phyloP scores from a whole-genome alignment of 64 coral and sea anemone species.

The Dendrophyllia cribrosa region DNA sequence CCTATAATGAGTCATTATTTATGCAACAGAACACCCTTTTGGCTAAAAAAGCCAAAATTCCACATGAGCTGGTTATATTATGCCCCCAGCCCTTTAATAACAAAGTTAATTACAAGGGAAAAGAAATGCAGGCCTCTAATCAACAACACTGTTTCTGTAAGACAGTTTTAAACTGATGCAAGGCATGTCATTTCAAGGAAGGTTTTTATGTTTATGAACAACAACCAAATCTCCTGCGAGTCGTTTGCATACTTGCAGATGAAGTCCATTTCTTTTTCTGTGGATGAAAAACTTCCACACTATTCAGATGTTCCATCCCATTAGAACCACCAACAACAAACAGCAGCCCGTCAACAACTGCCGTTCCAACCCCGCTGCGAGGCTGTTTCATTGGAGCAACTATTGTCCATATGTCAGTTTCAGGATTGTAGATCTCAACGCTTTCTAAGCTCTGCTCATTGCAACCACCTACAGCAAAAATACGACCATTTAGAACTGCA shows the following conservation, averaged over 20 bases:
- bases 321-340: slow-evolving; percentile 94
- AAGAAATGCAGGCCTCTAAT: too few species aligned
- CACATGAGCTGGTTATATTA: too few species aligned
- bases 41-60: too few species aligned
- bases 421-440: slow-evolving; percentile 90
- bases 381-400: slow-evolving; percentile 85
- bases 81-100: too few species aligned
- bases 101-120: too few species aligned
- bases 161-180: too few species aligned
- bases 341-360: slow-evolving; percentile 78
- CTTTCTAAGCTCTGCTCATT: slow-evolving; percentile 92
- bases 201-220: neutral
- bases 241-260: slow-evolving; percentile 7
- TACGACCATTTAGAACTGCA: slow-evolving; percentile 70
- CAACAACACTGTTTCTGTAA: too few species aligned
- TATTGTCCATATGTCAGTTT: slow-evolving; percentile 91
- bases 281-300: slow-evolving; percentile 88
- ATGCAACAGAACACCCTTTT: too few species aligned
- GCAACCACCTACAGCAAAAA: slow-evolving; percentile 96
- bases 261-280: slow-evolving; percentile 79
- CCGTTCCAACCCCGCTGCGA: slow-evolving; percentile 82
- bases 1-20: too few species aligned
- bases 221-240: slow-evolving; percentile 3
- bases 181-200: too few species aligned
- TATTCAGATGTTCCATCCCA: slow-evolving; percentile 85